Conservation (phyloP, 2,113 vertebrate species). For the Alaudala cheleensis region DNA sequence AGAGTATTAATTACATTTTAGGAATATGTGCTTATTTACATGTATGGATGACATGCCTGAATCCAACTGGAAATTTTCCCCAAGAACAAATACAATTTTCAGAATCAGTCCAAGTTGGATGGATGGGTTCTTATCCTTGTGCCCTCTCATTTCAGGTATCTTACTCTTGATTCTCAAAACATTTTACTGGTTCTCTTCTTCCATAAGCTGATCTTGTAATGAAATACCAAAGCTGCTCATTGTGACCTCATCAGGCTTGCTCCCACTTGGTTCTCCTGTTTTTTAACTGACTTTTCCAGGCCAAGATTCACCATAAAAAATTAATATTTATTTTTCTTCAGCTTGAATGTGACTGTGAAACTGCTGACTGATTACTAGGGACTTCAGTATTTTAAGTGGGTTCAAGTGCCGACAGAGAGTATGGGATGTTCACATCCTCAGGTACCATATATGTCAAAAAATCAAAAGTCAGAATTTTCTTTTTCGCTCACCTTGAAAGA, state of each 20-base stretch:
- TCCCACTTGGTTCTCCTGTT: accelerated
- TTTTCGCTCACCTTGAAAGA: not conserved
- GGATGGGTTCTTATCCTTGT: accelerated
- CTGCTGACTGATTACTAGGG: not conserved
- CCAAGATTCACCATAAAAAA: not conserved
- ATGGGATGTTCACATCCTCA: not conserved
- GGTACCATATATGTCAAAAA: not conserved
- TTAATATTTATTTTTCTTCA: not conserved
- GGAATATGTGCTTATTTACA: not conserved
- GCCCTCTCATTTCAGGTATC: not conserved
- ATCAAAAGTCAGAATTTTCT: not conserved
- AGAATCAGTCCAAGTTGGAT: not conserved
- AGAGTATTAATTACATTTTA: not conserved
- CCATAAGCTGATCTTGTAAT: not conserved
- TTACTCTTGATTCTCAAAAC: not conserved
- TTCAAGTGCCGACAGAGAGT: not conserved
- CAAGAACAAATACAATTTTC: not conserved
- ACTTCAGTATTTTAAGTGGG: too few species aligned
- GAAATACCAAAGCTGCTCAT: not conserved
- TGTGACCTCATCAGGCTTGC: not conserved
- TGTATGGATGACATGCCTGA: not conserved
- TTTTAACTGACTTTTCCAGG: not conserved
- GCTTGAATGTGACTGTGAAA: not conserved
- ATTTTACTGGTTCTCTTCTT: not conserved
- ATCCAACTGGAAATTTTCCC: not conserved